Base-by-base conservation (phyloP, 2,888 invertebrate genomes). In the Isotomurus palustris region DNA sequence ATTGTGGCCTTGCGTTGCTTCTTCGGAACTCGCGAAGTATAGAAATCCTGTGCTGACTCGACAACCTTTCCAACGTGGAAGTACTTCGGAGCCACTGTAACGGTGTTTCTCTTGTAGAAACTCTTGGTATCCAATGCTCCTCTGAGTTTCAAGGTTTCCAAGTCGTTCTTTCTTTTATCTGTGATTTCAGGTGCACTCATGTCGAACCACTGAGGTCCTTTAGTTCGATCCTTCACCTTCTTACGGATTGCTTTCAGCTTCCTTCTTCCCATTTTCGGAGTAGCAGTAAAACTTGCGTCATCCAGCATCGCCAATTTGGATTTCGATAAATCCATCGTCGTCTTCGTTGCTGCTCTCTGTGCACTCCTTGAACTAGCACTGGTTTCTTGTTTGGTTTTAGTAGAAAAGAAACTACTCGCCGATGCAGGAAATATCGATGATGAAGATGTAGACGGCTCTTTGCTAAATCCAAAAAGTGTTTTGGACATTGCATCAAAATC, bases 101-200 rank as follows among this genome's bases (percentile, higher is more conserved):
- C 80, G 73, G 92, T 91, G 74, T 91, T 92, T 72, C 89, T 88
- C 76, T 95, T 95, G 78, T 96, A 97, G 77, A 95, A 96, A 68
- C 85, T 86, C 75, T 94, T 94, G 0, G 94, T 91, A 78, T 97
- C 88, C 12, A 96, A 76, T 0, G 83, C 89, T 0, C 90, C 88
- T 71, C 97, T 83, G 94, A 97, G 94, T 77, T 91, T 87, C 1
- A 99, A 78, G 12, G 95, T 79, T 77, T 89, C 84, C 12, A 99
- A 78, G 76, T 97, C 95, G 73, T 86, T 86, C 75, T 86, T 87
- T 45, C 87, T 77, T 74, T 95, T 93, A 27, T 91, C 88, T 0
- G 91, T 94, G 70, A 95, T 75, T 76, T 95, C 93, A 14, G 90
- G 85, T 0, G 91, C 90, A 12, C 87, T 85, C 78, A 97, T 78